These are phyloP conservation scores for Lynx canadensis DNA, from an alignment of 2,113 vertebrate species.

Conservation along the genomic window DNA sequence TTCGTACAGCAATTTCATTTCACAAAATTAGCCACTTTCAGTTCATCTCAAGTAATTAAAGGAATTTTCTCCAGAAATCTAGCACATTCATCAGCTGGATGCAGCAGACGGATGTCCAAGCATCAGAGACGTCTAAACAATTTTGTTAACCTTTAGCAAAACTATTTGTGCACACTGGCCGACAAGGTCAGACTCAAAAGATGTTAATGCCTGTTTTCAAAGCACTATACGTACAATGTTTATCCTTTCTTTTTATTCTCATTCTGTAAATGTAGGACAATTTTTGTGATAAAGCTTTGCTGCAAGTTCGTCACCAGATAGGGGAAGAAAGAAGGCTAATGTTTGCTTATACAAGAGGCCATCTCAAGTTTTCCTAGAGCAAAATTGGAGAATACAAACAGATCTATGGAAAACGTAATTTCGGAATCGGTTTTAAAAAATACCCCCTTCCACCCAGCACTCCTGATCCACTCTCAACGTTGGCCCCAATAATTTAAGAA, in stretches of 20 bases:
- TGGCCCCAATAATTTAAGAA: slow-evolving; percentile 6
- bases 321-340: background rate
- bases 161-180: slow-evolving; percentile 66
- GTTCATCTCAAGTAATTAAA: slow-evolving; percentile 84
- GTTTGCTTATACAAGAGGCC: background rate
- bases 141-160: slow-evolving; percentile 86
- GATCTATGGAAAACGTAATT: background rate
- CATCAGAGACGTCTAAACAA: slow-evolving; percentile 83
- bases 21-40: slow-evolving; percentile 73
- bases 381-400: slow-evolving; percentile 20
- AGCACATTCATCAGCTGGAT: slow-evolving; percentile 81
- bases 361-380: slow-evolving; percentile 5
- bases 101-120: slow-evolving; percentile 75
- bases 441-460: no score
- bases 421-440: slow-evolving; percentile 52
- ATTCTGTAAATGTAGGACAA: slow-evolving; percentile 38
- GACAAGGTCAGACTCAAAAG: slow-evolving; percentile 53
- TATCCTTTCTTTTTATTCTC: slow-evolving; percentile 10
- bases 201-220: background rate
- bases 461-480: background rate
- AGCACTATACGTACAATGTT: background rate
- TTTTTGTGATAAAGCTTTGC: background rate
- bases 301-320: slow-evolving; percentile 31
- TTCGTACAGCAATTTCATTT: background rate
- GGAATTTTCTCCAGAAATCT: slow-evolving; percentile 75